These are phyloP conservation scores for Synergus itoensis DNA, from an alignment of 2,888 invertebrate species.

Conservation along the genomic window DNA sequence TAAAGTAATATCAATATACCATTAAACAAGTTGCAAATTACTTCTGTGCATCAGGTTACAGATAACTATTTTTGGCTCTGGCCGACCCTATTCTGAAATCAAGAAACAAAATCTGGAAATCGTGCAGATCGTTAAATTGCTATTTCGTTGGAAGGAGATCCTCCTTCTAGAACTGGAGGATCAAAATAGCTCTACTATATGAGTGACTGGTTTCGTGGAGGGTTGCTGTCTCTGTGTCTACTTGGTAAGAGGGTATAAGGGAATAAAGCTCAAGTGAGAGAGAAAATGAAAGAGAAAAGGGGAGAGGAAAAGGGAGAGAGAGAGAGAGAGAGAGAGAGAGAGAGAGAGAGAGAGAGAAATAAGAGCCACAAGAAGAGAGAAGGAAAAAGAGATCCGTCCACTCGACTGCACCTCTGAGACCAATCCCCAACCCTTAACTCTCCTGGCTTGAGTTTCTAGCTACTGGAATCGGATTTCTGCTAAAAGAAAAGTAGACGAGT, in stretches of 20 bases:
- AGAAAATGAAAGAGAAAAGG: constrained; percentile 47
- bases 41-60: neutral
- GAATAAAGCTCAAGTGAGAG: constrained; percentile 45
- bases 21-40: neutral
- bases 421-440: constrained; percentile 46
- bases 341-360: constrained; percentile 61
- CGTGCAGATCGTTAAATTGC: neutral
- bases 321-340: constrained; percentile 63
- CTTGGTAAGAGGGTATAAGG: constrained; percentile 57
- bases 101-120: neutral
- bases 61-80: neutral
- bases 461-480: constrained; percentile 43
- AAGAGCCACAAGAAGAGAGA: constrained; percentile 42
- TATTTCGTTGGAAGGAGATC: constrained; percentile 20
- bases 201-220: constrained; percentile 60
- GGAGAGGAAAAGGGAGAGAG: constrained; percentile 51
- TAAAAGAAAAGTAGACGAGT: constrained; percentile 24
- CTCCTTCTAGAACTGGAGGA: neutral
- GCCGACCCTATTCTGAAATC: neutral
- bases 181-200: constrained; percentile 40
- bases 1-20: neutral
- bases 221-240: constrained; percentile 64
- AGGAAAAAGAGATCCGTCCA: constrained; percentile 51
- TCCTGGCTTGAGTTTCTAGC: constrained; percentile 32
- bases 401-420: constrained; percentile 52